A percentile compares a stretch with the other conserved stretches of the same genome.
These are phyloP conservation scores for Saturnia pavonia DNA, from an alignment of 2,888 invertebrate genomes.

Conservation along the genomic window DNA sequence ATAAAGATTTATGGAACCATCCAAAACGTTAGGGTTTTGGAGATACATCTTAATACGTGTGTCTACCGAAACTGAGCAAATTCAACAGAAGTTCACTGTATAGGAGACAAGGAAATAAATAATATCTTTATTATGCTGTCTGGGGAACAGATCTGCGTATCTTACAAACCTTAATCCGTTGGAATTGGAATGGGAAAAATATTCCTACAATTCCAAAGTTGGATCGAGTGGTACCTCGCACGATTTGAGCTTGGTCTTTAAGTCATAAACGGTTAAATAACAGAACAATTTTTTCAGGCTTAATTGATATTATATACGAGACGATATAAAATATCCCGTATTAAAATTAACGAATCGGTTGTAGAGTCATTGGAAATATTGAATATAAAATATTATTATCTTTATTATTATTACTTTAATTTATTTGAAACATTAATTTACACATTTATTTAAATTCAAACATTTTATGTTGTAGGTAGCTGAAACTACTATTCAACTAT, in stretches of 20 bases:
- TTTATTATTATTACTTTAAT: too few species aligned
- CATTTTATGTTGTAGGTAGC: too few species aligned
- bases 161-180: constrained; percentile 44
- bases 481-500: too few species aligned
- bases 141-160: constrained; percentile 27
- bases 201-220: constrained; percentile 45
- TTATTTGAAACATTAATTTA: too few species aligned
- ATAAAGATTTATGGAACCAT: background rate
- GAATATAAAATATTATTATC: too few species aligned
- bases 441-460: too few species aligned
- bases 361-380: too few species aligned
- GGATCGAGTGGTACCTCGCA: constrained; percentile 26
- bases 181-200: constrained; percentile 51
- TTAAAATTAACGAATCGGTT: background rate
- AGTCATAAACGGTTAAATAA: background rate
- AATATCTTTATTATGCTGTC: constrained; percentile 24
- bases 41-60: background rate
- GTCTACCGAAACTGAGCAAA: background rate
- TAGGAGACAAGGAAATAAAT: constrained; percentile 25
- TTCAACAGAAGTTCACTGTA: background rate
- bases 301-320: background rate
- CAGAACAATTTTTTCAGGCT: background rate
- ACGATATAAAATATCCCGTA: background rate
- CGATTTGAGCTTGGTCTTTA: constrained; percentile 27
- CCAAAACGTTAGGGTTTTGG: background rate